Evolutionary conservation across 2,888 invertebrate species (phyloP).

Genomic region (Ceratothoa steindachneri): DNA sequence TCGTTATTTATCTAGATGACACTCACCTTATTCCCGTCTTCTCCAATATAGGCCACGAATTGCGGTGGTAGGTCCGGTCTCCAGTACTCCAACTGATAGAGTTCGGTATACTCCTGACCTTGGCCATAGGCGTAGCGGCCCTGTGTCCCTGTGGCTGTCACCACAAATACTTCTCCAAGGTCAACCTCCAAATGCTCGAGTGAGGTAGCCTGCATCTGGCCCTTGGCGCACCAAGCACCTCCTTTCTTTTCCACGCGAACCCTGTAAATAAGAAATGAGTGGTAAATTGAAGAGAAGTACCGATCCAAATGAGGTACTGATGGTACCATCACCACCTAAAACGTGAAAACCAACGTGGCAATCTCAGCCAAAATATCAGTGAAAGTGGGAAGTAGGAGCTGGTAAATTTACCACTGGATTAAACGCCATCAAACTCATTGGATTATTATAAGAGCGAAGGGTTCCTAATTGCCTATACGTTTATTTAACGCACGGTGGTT

Average conservation of each 20-base stretch:
- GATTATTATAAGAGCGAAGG: too few relatives aligned
- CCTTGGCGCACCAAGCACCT: conserved; percentile 42
- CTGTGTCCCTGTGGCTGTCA: conserved; percentile 43
- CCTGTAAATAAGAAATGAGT: conserved; percentile 15
- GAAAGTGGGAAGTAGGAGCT: too few relatives aligned
- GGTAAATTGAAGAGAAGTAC: too few relatives aligned
- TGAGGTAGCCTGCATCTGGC: conserved; percentile 17
- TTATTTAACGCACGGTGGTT: too few relatives aligned
- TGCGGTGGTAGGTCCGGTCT: conserved; percentile 20
- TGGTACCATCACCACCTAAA: too few relatives aligned
- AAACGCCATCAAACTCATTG: too few relatives aligned
- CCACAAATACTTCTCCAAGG: conserved; percentile 25
- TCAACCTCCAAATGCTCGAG: conserved; percentile 41
- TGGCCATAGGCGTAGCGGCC: conserved; percentile 39
- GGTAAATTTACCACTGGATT: too few relatives aligned
- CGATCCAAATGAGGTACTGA: too few relatives aligned
- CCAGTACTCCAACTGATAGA: conserved; percentile 36
- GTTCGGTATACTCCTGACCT: conserved; percentile 38
- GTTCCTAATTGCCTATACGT: too few relatives aligned
- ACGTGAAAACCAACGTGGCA: too few relatives aligned
- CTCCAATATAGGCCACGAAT: conserved; percentile 26
- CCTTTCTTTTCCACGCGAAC: conserved; percentile 35
- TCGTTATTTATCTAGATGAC: too few relatives aligned
- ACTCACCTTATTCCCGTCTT: conserved; percentile 50
- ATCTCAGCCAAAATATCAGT: too few relatives aligned